Percentiles rank a stretch among this genome's conserved stretches.
phyloP scores from a whole-genome alignment of 2,797 vertebrate genomes.

The Coreius guichenoti region DNA sequence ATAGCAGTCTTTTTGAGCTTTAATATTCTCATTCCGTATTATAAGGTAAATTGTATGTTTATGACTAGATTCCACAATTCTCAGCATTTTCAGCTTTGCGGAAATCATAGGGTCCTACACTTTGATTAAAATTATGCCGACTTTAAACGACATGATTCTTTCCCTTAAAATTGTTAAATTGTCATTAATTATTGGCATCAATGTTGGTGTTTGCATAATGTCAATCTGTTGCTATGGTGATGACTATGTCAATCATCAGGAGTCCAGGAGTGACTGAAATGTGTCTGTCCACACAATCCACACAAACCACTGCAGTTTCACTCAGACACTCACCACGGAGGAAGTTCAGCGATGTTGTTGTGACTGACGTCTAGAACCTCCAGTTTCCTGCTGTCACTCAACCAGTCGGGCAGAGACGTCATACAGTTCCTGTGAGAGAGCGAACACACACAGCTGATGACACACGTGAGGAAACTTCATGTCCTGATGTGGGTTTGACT shows the following conservation, averaged over 20 bases:
- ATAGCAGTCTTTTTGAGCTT: too few relatives aligned
- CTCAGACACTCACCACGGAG: conserved; percentile 83
- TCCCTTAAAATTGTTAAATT: background rate
- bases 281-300: background rate
- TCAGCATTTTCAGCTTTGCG: background rate
- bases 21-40: too few relatives aligned
- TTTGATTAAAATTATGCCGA: background rate
- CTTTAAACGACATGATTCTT: background rate
- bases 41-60: too few relatives aligned
- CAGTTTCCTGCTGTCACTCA: conserved; percentile 91
- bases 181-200: background rate
- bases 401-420: conserved; percentile 91
- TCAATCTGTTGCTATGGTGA: background rate
- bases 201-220: background rate
- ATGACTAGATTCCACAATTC: too few relatives aligned
- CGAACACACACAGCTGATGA: background rate
- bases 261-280: background rate
- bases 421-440: conserved; percentile 84
- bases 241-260: background rate
- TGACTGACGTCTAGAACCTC: conserved; percentile 94
- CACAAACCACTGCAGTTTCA: background rate
- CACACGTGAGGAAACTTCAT: background rate
- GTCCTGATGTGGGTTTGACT: background rate
- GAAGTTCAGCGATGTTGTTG: conserved; percentile 91
- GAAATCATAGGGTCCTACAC: background rate